Evolutionary conservation across 2,113 vertebrate species (phyloP), one percentile per base, ranked within the genome.

Genomic region (Podarcis muralis): DNA sequence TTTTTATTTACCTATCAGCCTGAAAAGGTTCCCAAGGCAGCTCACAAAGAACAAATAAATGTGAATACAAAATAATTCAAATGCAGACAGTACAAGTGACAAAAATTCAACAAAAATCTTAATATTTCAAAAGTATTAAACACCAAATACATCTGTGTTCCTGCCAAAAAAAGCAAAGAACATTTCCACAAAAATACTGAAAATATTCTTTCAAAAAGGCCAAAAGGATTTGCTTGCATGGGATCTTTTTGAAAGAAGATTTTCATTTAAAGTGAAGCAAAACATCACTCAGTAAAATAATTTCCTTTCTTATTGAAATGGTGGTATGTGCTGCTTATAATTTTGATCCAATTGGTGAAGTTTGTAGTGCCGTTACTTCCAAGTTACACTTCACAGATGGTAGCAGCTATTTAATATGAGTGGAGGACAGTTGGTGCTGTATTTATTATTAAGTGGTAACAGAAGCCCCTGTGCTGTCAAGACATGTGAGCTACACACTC

Each of bases 371-470:
- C 11, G 20, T 48, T 75, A 43, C 27, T 82, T 74, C 23, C 37
- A 69, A 87, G 27, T 22, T 40, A 48, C 37, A 25, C 23, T 68
- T 65, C 20, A 15, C 59, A 68, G 57, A 25, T 85, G 87, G 66
- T 1, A 37, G 16, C 18, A 83, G 81, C 83, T 68, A 35, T 92
- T 90, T 87, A 88, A 95, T 94, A 90, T 89, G 85, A 89, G 85
- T 91, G 85, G 0, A 69, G 66, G 92, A 82, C 92, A 93, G 92
- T 93, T 96, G 92, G 82, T 76, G 80, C 85, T 84, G 85, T 92
- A 88, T 95, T 93, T 94, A 93, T 95, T 92, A 94, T 85, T 91
- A 93, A 92, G 88, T 81, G 88, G 90, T 92, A 92, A 92, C 94
- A 90, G 85, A n/a, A 86, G 30, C 32, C 90, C 90, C 86, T 65